Evolutionary conservation across 1,140 invertebrate species (phyloP).

Genomic region (Acromyrmex heyeri): DNA sequence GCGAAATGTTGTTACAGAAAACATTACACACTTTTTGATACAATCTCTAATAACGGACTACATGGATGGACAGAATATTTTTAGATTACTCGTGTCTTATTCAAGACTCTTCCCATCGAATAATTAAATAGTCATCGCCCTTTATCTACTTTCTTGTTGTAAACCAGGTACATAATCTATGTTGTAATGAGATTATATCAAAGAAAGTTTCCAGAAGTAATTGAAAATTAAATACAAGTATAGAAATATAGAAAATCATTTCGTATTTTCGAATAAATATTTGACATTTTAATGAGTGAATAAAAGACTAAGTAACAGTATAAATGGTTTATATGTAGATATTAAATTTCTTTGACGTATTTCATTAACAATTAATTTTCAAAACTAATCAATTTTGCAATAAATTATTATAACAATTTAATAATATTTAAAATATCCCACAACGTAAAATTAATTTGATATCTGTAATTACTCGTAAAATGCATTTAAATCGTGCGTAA

Average conservation of each 20-base stretch:
- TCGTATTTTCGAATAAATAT: not conserved
- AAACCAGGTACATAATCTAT: constrained; percentile 50
- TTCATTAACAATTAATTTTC: not conserved
- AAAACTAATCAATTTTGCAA: not conserved
- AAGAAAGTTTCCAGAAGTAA: not conserved
- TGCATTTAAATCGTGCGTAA: not conserved
- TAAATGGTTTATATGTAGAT: not conserved
- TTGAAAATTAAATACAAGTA: not conserved
- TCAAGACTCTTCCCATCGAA: constrained; percentile 57
- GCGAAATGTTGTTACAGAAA: not conserved
- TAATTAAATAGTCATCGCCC: constrained; percentile 64
- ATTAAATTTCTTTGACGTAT: not conserved
- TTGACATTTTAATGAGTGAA: constrained; percentile 4
- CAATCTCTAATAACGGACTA: constrained; percentile 6
- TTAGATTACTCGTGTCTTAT: constrained; percentile 67
- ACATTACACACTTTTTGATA: not conserved
- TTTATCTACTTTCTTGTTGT: constrained; percentile 69
- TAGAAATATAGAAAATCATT: not conserved
- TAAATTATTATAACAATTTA: not conserved
- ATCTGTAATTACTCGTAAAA: not conserved
- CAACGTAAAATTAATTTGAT: not conserved
- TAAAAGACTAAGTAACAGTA: not conserved
- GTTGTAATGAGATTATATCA: constrained; percentile 15
- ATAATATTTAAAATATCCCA: not conserved
- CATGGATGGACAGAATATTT: constrained; percentile 66